A percentile compares a stretch with the other conserved stretches of the same genome.
These are phyloP conservation scores for Vanessa tameamea DNA, from an alignment of 1,140 invertebrate species.

Conservation along the genomic window DNA sequence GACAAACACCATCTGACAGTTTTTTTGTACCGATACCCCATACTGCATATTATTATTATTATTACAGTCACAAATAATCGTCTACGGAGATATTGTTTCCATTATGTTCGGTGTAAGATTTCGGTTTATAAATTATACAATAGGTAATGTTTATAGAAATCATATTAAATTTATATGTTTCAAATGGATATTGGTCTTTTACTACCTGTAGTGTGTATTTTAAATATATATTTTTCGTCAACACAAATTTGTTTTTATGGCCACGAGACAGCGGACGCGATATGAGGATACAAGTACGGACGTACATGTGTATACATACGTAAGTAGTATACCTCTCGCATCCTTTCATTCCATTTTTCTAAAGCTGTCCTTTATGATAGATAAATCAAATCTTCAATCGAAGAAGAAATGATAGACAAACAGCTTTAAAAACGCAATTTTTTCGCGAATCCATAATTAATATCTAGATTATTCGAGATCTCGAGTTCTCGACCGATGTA, in stretches of 20 bases:
- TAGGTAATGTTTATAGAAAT: conserved; percentile 77
- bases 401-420: too few species aligned
- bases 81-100: conserved; percentile 29
- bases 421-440: too few species aligned
- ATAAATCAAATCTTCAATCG: too few species aligned
- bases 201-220: conserved; percentile 56
- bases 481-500: too few species aligned
- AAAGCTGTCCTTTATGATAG: too few species aligned
- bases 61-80: conserved; percentile 51
- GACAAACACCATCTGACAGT: conserved; percentile 47
- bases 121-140: conserved; percentile 72
- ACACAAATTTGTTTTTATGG: neutral
- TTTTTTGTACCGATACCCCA: conserved; percentile 62
- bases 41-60: conserved; percentile 16
- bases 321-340: too few species aligned
- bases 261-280: too few species aligned
- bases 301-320: too few species aligned
- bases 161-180: conserved; percentile 78
- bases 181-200: conserved; percentile 71
- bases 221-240: conserved; percentile 2
- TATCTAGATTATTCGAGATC: too few species aligned
- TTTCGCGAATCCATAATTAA: too few species aligned
- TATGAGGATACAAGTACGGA: too few species aligned
- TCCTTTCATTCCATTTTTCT: too few species aligned
- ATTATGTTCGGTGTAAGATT: conserved; percentile 68